Conservation (phyloP, 2,888 invertebrate species). For the Perdita meconis region DNA sequence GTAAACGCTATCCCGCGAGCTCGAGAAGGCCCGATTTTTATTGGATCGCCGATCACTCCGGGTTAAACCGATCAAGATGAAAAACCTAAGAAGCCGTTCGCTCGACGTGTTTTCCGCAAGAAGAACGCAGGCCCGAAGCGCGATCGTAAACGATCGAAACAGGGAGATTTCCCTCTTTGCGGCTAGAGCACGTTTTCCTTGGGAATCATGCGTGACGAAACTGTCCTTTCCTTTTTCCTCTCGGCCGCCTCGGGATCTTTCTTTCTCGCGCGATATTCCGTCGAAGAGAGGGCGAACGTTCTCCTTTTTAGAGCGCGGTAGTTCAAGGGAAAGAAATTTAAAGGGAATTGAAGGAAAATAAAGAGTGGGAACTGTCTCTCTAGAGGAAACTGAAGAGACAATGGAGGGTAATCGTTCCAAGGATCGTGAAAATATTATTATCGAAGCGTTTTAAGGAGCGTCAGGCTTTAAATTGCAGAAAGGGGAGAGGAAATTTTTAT, state of each 20-base stretch:
- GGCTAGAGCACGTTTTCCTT: conserved; percentile 53
- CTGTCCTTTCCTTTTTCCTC: conserved; percentile 47
- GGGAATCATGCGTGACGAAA: conserved; percentile 69
- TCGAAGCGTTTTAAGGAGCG: background rate
- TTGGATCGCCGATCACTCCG: conserved; percentile 76
- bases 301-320: background rate
- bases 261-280: conserved; percentile 11
- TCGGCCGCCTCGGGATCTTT: conserved; percentile 23
- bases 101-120: conserved; percentile 73
- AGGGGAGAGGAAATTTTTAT: no score
- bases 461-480: no score
- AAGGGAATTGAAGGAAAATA: no score
- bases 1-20: conserved; percentile 71
- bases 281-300: background rate
- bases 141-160: conserved; percentile 76
- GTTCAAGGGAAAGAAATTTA: no score
- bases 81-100: conserved; percentile 81
- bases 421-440: background rate
- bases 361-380: no score
- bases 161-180: conserved; percentile 36
- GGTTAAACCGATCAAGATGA: conserved; percentile 83
- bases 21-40: conserved; percentile 73
- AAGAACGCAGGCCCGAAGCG: conserved; percentile 31
- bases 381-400: background rate
- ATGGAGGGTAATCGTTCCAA: background rate